A percentile compares a stretch with the other conserved stretches of the same genome.
These are phyloP conservation scores for Perca schrenkii DNA, from an alignment of 2,113 vertebrate species.

Conservation along the genomic window DNA sequence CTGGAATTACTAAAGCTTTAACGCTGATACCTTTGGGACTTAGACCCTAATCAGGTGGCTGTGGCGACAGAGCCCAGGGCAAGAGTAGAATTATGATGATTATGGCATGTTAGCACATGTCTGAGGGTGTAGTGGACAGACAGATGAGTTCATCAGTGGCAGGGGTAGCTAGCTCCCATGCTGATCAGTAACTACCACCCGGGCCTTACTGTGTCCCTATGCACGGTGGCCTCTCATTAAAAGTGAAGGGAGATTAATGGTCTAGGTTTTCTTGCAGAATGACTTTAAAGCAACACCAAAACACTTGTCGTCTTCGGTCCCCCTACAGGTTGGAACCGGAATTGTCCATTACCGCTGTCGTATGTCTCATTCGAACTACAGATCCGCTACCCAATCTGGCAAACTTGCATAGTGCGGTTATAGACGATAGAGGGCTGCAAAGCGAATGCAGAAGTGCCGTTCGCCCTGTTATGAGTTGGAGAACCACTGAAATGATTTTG, in stretches of 20 bases:
- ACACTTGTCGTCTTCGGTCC: too few species aligned
- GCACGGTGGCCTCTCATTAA: constrained; percentile 77
- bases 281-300: constrained; percentile 28
- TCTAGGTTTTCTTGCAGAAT: constrained; percentile 52
- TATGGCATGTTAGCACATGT: constrained; percentile 98
- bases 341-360: too few species aligned
- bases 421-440: too few species aligned
- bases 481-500: too few species aligned
- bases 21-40: constrained; percentile 90
- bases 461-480: too few species aligned
- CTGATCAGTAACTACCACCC: constrained; percentile 89
- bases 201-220: constrained; percentile 82
- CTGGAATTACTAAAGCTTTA: constrained; percentile 92
- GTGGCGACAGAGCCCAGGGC: constrained; percentile 86
- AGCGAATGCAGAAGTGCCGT: too few species aligned
- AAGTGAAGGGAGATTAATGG: constrained; percentile 58
- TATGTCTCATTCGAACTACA: too few species aligned
- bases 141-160: constrained; percentile 95
- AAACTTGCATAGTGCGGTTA: too few species aligned
- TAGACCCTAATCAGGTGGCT: constrained; percentile 92
- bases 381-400: too few species aligned
- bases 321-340: too few species aligned
- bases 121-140: constrained; percentile 92
- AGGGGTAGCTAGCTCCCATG: constrained; percentile 93
- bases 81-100: constrained; percentile 94